Conservation (phyloP, 2,113 vertebrate genomes). For the Pluvianellus socialis region DNA sequence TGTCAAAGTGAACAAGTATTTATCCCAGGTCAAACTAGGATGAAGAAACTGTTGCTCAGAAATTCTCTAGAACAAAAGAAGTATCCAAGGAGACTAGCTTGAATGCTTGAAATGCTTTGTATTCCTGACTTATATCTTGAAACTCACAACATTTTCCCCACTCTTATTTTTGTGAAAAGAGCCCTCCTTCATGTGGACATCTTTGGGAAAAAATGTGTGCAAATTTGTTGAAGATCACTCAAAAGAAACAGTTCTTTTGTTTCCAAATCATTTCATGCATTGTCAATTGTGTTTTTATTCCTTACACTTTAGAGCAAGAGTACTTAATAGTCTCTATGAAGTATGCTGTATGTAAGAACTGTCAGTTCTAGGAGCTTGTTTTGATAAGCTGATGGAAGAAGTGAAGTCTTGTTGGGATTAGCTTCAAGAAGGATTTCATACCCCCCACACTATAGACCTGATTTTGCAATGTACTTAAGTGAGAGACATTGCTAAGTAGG, state of each 20-base stretch:
- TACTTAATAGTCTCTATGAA: not conserved
- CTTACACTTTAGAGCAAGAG: not conserved
- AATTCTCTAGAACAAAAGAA: not conserved
- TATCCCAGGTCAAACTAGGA: not conserved
- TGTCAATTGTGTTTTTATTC: not conserved
- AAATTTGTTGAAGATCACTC: not conserved
- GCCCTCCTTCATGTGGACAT: rapidly evolving
- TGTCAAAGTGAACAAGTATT: not conserved
- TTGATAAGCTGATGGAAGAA: not conserved
- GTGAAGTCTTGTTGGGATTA: not conserved
- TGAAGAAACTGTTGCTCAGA: not conserved
- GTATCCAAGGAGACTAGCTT: not conserved
- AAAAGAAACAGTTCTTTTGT: not conserved
- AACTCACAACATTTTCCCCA: not conserved
- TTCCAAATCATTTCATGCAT: not conserved
- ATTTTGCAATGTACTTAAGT: not conserved
- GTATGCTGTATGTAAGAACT: not conserved
- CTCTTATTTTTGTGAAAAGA: not conserved
- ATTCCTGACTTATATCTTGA: not conserved
- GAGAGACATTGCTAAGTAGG: not conserved
- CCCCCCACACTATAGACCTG: not conserved
- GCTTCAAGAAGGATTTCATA: not conserved
- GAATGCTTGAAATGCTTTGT: not conserved
- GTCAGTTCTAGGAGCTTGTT: not conserved
- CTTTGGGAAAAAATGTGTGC: not conserved